Evolutionary conservation across 2,113 vertebrate genomes (phyloP).

Genomic region (Scomber scombrus): DNA sequence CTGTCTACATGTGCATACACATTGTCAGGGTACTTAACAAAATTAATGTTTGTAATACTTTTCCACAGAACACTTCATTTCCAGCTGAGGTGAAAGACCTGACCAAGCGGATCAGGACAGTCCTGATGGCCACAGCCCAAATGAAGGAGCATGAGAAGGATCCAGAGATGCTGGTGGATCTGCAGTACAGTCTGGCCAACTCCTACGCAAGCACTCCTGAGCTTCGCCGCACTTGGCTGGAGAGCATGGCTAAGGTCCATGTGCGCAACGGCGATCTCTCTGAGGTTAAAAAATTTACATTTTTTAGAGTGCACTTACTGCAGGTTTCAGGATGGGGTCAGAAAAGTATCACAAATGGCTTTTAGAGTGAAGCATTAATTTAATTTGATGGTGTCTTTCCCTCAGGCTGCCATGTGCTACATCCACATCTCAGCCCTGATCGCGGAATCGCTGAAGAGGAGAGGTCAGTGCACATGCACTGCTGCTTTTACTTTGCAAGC

Average conservation of each 20-base stretch:
- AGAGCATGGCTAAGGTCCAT: slow-evolving; percentile 99
- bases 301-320: background rate
- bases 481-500: slow-evolving; percentile 10
- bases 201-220: slow-evolving; percentile 98
- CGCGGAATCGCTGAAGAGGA: slow-evolving; percentile 96
- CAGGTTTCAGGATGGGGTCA: background rate
- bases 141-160: slow-evolving; percentile 99
- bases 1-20: no score
- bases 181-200: slow-evolving; percentile 98
- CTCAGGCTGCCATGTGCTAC: slow-evolving; percentile 98
- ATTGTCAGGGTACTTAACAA: background rate
- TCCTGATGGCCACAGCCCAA: slow-evolving; percentile 98
- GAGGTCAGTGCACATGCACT: slow-evolving; percentile 86
- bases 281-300: slow-evolving; percentile 85
- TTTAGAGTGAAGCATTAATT: background rate
- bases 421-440: slow-evolving; percentile 98
- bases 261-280: slow-evolving; percentile 97
- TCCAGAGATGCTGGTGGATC: slow-evolving; percentile 97
- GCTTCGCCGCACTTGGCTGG: slow-evolving; percentile 95
- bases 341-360: background rate
- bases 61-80: slow-evolving; percentile 91
- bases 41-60: background rate
- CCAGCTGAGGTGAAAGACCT: slow-evolving; percentile 98
- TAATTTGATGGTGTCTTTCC: background rate
- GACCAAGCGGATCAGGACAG: slow-evolving; percentile 96